Evolutionary conservation across 1,140 invertebrate species (phyloP).

Genomic region (Pseudomyrmex cubaensis): DNA sequence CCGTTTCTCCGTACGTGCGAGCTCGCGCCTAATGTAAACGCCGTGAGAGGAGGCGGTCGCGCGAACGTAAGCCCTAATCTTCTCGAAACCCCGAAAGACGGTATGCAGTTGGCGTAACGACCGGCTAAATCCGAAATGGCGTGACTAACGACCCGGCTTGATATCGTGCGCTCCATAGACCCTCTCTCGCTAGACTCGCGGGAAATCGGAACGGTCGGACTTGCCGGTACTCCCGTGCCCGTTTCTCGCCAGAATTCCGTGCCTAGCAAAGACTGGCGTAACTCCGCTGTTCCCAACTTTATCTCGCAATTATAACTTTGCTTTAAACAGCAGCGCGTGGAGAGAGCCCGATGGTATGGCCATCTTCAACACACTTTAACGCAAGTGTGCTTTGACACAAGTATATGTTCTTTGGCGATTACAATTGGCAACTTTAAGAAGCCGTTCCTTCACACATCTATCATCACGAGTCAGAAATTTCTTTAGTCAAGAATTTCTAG

Average conservation of each 20-base stretch:
- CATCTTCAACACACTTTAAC: slow-evolving; percentile 26
- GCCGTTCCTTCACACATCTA: not conserved
- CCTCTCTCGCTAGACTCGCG: slow-evolving; percentile 1
- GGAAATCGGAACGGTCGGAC: slow-evolving; percentile 18
- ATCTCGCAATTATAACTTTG: slow-evolving; percentile 52
- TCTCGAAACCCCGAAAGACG: slow-evolving; percentile 20
- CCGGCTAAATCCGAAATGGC: slow-evolving; percentile 49
- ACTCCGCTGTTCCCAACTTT: slow-evolving; percentile 37
- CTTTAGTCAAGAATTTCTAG: too few relatives aligned
- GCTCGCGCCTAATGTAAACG: slow-evolving; percentile 32
- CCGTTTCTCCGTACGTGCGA: slow-evolving; percentile 52
- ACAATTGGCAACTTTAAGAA: slow-evolving; percentile 18
- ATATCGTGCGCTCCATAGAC: slow-evolving; percentile 41
- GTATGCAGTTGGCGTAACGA: slow-evolving; percentile 34
- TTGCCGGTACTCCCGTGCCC: not conserved
- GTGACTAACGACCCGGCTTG: slow-evolving; percentile 39
- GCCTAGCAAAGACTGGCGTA: slow-evolving; percentile 32
- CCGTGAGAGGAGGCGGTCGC: slow-evolving; percentile 19
- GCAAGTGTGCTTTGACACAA: too few relatives aligned
- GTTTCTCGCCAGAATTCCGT: slow-evolving; percentile 29
- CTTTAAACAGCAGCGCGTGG: slow-evolving; percentile 23
- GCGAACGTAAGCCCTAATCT: slow-evolving; percentile 57
- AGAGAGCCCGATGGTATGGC: not conserved
- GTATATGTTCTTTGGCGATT: slow-evolving; percentile 13
- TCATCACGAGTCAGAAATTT: slow-evolving; percentile 2